Percentiles rank a stretch among this genome's conserved stretches.
These are phyloP conservation scores for Stigmatopora argus DNA, from an alignment of 2,113 vertebrate species.

Conservation along the genomic window DNA sequence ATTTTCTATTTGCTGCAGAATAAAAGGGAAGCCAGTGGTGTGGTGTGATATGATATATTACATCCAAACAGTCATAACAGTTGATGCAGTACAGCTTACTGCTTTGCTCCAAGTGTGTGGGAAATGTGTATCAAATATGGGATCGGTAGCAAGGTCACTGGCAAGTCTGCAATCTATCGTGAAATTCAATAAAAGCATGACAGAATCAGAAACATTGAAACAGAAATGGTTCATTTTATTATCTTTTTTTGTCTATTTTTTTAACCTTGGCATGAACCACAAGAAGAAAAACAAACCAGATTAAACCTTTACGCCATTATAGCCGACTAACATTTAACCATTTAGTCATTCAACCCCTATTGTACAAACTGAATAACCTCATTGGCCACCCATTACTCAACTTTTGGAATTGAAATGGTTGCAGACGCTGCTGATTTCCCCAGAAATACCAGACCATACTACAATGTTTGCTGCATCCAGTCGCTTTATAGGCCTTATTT, in stretches of 20 bases:
- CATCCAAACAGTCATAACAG: background rate
- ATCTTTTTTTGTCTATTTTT: background rate
- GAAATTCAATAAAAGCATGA: background rate
- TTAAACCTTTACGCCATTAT: too few relatives aligned
- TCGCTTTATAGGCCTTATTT: conserved; percentile 31
- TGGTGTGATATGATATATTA: background rate
- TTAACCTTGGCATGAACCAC: background rate
- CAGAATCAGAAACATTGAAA: background rate
- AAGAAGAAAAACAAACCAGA: too few relatives aligned
- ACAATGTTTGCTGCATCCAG: conserved; percentile 35
- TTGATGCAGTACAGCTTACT: background rate
- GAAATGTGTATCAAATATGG: background rate
- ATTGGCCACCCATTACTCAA: conserved; percentile 11
- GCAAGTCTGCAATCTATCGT: background rate
- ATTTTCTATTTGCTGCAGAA: background rate
- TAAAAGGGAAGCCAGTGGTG: background rate
- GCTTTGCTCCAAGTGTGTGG: background rate
- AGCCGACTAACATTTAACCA: too few relatives aligned
- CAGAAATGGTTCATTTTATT: too few relatives aligned
- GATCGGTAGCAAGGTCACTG: background rate
- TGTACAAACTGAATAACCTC: background rate
- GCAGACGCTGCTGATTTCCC: conserved; percentile 39
- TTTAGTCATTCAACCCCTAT: background rate
- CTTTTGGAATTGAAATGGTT: conserved; percentile 49
- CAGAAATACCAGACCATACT: conserved; percentile 36